Percentiles rank a stretch among this genome's conserved stretches.
Evolutionary conservation across 2,888 invertebrate genomes (phyloP).

Genomic region (Paralinhomoeus sp.): DNA sequence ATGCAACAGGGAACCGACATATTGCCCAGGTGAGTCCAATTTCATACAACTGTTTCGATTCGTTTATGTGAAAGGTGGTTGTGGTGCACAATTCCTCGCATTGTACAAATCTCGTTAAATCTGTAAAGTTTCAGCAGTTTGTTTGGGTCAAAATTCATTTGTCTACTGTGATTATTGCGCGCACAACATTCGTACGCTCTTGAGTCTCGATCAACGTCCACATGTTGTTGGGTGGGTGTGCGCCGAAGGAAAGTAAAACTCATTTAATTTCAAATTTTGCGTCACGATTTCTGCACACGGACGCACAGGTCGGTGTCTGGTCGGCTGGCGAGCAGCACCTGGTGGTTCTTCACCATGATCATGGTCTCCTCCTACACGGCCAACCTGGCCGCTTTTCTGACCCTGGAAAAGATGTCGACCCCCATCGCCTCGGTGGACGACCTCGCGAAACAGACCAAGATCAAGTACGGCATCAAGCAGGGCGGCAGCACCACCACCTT

Average conservation of each 20-base stretch:
- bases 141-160: too few relatives aligned
- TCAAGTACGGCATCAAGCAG: constrained; percentile 79
- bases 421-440: constrained; percentile 83
- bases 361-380: constrained; percentile 81
- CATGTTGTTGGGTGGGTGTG: neutral
- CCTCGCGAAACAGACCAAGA: constrained; percentile 68
- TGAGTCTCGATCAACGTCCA: neutral
- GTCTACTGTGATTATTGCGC: too few relatives aligned
- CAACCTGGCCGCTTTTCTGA: constrained; percentile 87
- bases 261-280: too few relatives aligned
- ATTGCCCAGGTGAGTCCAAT: too few relatives aligned
- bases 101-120: too few relatives aligned
- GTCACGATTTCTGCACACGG: too few relatives aligned
- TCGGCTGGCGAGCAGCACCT: constrained; percentile 84
- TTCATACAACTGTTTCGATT: too few relatives aligned
- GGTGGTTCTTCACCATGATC: constrained; percentile 25
- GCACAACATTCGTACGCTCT: neutral
- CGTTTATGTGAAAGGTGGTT: too few relatives aligned
- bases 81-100: too few relatives aligned
- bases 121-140: too few relatives aligned
- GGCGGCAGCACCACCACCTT: too few relatives aligned
- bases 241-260: neutral
- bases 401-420: constrained; percentile 68
- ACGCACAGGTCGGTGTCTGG: constrained; percentile 56
- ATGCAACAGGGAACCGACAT: too few relatives aligned